phyloP scores from a whole-genome alignment of 2,797 vertebrate species.

The Dendrocincla tyrannina region DNA sequence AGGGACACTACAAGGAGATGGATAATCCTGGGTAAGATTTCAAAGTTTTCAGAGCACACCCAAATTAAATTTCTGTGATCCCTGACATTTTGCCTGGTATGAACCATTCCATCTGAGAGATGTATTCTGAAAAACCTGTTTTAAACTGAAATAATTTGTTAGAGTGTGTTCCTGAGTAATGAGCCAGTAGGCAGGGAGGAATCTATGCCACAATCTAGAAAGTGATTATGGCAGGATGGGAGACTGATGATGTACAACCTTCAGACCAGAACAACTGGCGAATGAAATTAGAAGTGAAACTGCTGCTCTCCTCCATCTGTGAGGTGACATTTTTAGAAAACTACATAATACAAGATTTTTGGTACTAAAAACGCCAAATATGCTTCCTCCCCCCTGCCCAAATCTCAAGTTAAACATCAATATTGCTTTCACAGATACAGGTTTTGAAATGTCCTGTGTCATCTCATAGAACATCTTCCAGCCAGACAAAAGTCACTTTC shows the following conservation, averaged over 20 bases:
- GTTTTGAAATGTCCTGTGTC: not conserved
- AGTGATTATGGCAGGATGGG: not conserved
- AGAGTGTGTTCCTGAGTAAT: not conserved
- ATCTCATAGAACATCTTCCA: not conserved
- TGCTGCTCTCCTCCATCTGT: not conserved
- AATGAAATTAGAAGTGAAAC: not conserved
- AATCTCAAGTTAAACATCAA: not conserved
- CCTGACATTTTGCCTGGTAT: not conserved
- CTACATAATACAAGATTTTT: not conserved
- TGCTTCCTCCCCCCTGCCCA: not conserved
- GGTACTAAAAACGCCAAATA: not conserved
- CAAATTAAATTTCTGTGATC: not conserved
- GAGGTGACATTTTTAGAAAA: not conserved
- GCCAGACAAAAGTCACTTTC: not conserved
- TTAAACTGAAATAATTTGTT: not conserved
- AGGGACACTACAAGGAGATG: not conserved
- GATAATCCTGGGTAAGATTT: not conserved
- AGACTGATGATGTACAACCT: not conserved
- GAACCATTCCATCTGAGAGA: not conserved
- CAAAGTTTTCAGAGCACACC: not conserved
- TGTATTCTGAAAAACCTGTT: not conserved
- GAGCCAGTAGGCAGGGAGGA: not conserved
- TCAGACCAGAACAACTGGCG: not conserved
- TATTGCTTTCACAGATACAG: not conserved
- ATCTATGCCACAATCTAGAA: not conserved